Percentiles rank a stretch among this genome's conserved stretches.
These are phyloP conservation scores for Polia nebulosa DNA, from an alignment of 2,888 invertebrate genomes.

Conservation along the genomic window DNA sequence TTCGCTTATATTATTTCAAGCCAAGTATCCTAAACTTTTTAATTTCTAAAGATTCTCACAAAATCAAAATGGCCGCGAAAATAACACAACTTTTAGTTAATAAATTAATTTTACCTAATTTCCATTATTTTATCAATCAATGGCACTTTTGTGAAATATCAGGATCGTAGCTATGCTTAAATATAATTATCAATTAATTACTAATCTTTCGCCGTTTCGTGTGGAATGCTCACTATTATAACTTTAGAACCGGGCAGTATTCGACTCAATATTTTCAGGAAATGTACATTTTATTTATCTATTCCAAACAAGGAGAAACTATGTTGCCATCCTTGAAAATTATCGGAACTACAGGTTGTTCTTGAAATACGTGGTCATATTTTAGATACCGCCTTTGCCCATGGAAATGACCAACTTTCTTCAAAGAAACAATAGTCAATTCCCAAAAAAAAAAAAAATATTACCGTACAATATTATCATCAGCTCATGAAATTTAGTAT, in stretches of 20 bases:
- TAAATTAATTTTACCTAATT: slow-evolving; percentile 56
- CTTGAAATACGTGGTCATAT: too few species aligned
- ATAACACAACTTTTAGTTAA: slow-evolving; percentile 15
- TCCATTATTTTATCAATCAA: slow-evolving; percentile 56
- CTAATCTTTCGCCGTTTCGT: slow-evolving; percentile 45
- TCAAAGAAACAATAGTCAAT: too few species aligned
- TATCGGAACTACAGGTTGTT: too few species aligned
- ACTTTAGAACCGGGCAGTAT: background rate
- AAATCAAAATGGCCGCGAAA: slow-evolving; percentile 43
- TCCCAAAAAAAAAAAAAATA: too few species aligned
- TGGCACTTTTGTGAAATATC: slow-evolving; percentile 68
- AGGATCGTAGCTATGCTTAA: slow-evolving; percentile 61
- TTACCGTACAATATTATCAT: too few species aligned
- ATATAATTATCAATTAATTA: slow-evolving; percentile 44
- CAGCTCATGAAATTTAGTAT: too few species aligned
- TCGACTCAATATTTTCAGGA: slow-evolving; percentile 20
- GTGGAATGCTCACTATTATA: slow-evolving; percentile 13
- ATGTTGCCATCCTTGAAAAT: slow-evolving; percentile 22
- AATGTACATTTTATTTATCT: slow-evolving; percentile 5
- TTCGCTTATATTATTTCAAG: slow-evolving; percentile 59
- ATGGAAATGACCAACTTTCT: too few species aligned
- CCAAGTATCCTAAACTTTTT: slow-evolving; percentile 54
- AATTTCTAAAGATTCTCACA: slow-evolving; percentile 46
- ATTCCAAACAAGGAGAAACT: slow-evolving; percentile 8
- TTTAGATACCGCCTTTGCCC: too few species aligned